Percentiles rank a stretch among this genome's conserved stretches.
These are phyloP conservation scores for Etheostoma nigrum DNA, from an alignment of 2,797 vertebrate species.

Conservation along the genomic window DNA sequence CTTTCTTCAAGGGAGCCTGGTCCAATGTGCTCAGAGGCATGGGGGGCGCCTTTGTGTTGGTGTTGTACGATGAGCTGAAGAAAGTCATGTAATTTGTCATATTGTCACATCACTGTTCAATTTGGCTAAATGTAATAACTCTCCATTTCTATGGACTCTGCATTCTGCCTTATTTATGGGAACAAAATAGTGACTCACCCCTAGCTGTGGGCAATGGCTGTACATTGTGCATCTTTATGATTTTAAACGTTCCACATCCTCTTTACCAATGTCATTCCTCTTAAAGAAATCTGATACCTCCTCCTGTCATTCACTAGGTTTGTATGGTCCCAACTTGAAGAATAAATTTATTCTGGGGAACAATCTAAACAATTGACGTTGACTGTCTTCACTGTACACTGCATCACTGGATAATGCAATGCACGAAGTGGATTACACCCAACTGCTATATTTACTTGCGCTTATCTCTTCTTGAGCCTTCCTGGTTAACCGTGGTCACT, in stretches of 20 bases:
- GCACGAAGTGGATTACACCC: constrained; percentile 77
- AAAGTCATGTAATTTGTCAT: constrained; percentile 88
- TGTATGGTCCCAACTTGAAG: constrained; percentile 82
- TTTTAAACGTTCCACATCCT: constrained; percentile 80
- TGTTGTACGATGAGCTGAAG: constrained; percentile 97
- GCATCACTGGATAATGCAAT: constrained; percentile 71
- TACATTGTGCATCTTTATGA: constrained; percentile 79
- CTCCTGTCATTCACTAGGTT: constrained; percentile 80
- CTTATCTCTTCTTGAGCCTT: constrained; percentile 80
- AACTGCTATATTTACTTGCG: constrained; percentile 80
- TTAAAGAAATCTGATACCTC: constrained; percentile 77
- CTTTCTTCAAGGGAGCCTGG: constrained; percentile 96
- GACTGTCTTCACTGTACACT: constrained; percentile 64
- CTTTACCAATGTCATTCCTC: constrained; percentile 83
- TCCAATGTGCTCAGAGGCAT: constrained; percentile 96
- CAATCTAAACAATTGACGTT: constrained; percentile 69
- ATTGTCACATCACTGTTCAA: constrained; percentile 77
- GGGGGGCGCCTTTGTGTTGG: constrained; percentile 95
- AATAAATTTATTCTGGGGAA: constrained; percentile 87
- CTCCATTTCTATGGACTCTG: constrained; percentile 88
- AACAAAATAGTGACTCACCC: constrained; percentile 81
- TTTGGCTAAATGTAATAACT: constrained; percentile 89
- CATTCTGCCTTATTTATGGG: constrained; percentile 88
- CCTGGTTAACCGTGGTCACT: constrained; percentile 54
- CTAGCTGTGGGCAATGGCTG: constrained; percentile 81